Evolutionary conservation across 2,888 invertebrate species (phyloP).

Genomic region (Selenia dentaria): DNA sequence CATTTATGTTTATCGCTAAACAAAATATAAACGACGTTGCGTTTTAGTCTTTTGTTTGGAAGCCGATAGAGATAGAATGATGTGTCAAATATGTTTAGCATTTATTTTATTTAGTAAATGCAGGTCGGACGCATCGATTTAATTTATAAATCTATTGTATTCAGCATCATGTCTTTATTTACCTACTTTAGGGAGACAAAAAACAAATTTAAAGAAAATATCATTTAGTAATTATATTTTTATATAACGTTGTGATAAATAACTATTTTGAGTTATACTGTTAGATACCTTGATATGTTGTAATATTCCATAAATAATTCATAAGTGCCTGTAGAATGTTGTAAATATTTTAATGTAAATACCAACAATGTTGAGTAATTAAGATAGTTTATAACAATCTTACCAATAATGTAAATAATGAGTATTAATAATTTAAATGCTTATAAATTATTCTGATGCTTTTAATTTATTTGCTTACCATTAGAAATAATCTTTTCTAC

Average conservation of each 20-base stretch:
- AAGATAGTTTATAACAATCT: slow-evolving; percentile 34
- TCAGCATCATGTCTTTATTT: no score
- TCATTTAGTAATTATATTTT: neutral
- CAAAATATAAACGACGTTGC: no score
- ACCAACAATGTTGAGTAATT: slow-evolving; percentile 12
- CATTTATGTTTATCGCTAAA: no score
- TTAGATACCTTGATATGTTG: slow-evolving; percentile 43
- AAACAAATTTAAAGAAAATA: neutral
- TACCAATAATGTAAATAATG: slow-evolving; percentile 58
- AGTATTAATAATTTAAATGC: slow-evolving; percentile 48
- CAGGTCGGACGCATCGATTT: no score
- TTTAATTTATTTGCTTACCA: slow-evolving; percentile 59
- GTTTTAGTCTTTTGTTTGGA: no score
- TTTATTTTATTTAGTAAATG: no score
- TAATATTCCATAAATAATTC: slow-evolving; percentile 51
- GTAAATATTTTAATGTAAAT: slow-evolving; percentile 51
- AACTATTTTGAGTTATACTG: slow-evolving; percentile 34
- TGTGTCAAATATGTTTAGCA: no score
- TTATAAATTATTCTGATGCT: slow-evolving; percentile 52
- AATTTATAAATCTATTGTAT: no score
- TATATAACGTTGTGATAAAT: slow-evolving; percentile 29
- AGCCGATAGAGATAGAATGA: no score
- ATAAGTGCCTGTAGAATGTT: slow-evolving; percentile 53
- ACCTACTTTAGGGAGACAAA: neutral
- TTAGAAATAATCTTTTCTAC: slow-evolving; percentile 28